Evolutionary conservation across 2,797 vertebrate genomes (phyloP).

Genomic region (Enteromius argenteus): DNA sequence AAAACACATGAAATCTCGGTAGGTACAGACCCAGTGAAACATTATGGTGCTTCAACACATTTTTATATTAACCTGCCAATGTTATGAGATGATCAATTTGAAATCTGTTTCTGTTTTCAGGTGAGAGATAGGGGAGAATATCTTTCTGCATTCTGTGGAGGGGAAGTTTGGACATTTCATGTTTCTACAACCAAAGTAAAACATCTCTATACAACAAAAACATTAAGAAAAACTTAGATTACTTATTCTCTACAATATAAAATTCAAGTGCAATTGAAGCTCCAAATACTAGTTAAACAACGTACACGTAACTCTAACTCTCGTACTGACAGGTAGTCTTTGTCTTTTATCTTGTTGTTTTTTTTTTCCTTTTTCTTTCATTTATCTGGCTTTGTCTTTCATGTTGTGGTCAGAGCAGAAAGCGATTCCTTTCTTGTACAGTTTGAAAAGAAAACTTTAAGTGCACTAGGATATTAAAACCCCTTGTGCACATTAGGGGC

Average conservation of each 20-base stretch:
- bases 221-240: constrained; percentile 69
- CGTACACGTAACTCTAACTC: constrained; percentile 79
- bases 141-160: constrained; percentile 25
- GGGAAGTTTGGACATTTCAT: constrained; percentile 54
- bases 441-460: constrained; percentile 65
- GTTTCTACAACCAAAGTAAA: constrained; percentile 64
- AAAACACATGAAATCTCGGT: not conserved
- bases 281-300: constrained; percentile 87
- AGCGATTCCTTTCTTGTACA: constrained; percentile 38
- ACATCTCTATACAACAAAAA: constrained; percentile 77
- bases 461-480: constrained; percentile 69
- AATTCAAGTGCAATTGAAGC: constrained; percentile 89
- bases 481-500: constrained; percentile 66
- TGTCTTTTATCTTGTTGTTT: constrained; percentile 62
- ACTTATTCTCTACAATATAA: constrained; percentile 77
- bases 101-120: constrained; percentile 16
- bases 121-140: constrained; percentile 26
- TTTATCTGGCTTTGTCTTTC: constrained; percentile 52
- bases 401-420: constrained; percentile 34
- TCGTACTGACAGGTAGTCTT: constrained; percentile 86
- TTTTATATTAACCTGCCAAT: constrained; percentile 21
- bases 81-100: constrained; percentile 1
- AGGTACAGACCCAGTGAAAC: constrained; percentile 9
- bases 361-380: constrained; percentile 58
- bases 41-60: not conserved